Evolutionary conservation across 2,797 vertebrate species (phyloP).

Genomic region (Alectoris magna): DNA sequence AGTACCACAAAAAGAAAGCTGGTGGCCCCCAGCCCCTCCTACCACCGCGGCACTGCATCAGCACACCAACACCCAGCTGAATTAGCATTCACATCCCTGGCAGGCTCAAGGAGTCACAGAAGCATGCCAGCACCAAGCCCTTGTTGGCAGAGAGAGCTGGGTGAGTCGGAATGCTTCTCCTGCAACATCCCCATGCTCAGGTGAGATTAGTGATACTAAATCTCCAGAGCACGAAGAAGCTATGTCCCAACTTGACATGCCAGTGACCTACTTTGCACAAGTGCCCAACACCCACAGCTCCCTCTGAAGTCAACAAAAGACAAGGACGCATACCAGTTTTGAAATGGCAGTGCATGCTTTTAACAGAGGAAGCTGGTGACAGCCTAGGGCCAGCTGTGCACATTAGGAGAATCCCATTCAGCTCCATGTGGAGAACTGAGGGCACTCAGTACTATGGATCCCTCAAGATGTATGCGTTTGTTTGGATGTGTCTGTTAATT

Average conservation of each 20-base stretch:
- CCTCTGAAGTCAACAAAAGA: constrained; percentile 17
- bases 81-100: not conserved
- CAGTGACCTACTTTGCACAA: constrained; percentile 57
- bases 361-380: not conserved
- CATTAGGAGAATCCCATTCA: not conserved
- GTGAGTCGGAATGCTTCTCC: constrained; percentile 1
- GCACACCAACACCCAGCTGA: not conserved
- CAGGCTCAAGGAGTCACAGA: not conserved
- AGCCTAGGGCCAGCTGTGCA: not conserved
- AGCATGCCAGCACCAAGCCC: not conserved
- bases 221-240: not conserved
- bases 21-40: not conserved
- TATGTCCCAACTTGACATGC: constrained; percentile 55
- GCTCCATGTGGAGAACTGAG: not conserved
- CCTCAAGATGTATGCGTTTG: not conserved
- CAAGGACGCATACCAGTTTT: not conserved
- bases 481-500: not conserved
- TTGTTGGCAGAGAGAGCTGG: not conserved
- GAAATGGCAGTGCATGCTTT: not conserved
- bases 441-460: not conserved
- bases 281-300: constrained; percentile 26
- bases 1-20: not conserved
- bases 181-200: not conserved
- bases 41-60: rapidly evolving
- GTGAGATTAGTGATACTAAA: constrained; percentile 44